Percentiles rank a stretch among this genome's conserved stretches.
Evolutionary conservation across 2,113 vertebrate genomes (phyloP).

Genomic region (Kobus ellipsiprymnus): DNA sequence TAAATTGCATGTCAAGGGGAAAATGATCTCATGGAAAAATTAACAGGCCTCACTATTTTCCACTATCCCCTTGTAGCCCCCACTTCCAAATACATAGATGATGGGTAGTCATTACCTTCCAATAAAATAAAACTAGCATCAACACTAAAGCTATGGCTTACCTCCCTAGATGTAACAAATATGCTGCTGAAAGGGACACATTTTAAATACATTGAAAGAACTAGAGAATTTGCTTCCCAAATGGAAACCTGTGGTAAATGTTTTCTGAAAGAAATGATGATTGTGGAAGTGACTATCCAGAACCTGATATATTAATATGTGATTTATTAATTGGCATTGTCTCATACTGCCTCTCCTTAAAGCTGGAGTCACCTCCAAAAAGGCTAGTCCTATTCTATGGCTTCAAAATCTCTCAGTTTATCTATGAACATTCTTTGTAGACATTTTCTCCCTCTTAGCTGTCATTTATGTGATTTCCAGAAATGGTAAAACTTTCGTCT

Average conservation of each 20-base stretch:
- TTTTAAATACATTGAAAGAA: not conserved
- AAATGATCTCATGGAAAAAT: conserved; percentile 68
- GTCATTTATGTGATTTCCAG: conserved; percentile 27
- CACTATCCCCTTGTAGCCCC: not conserved
- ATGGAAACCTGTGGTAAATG: not conserved
- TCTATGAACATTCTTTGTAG: not conserved
- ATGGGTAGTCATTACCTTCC: not conserved
- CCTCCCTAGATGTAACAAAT: not conserved
- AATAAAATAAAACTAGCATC: conserved; percentile 39
- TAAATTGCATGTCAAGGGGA: conserved; percentile 63
- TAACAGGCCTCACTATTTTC: conserved; percentile 46
- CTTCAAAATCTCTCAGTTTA: not conserved
- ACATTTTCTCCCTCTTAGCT: conserved; percentile 12
- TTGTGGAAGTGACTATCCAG: not conserved
- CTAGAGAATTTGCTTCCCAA: not conserved
- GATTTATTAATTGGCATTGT: conserved; percentile 7
- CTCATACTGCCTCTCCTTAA: not conserved
- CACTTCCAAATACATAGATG: not conserved
- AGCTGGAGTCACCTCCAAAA: not conserved
- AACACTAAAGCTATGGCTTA: conserved; percentile 31
- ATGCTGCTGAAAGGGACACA: not conserved
- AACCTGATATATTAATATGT: not conserved
- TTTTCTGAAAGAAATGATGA: not conserved
- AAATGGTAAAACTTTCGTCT: not conserved
- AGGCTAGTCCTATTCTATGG: not conserved